Evolutionary conservation across 1,140 invertebrate genomes (phyloP).

Genomic region (Drosophila seguyi): DNA sequence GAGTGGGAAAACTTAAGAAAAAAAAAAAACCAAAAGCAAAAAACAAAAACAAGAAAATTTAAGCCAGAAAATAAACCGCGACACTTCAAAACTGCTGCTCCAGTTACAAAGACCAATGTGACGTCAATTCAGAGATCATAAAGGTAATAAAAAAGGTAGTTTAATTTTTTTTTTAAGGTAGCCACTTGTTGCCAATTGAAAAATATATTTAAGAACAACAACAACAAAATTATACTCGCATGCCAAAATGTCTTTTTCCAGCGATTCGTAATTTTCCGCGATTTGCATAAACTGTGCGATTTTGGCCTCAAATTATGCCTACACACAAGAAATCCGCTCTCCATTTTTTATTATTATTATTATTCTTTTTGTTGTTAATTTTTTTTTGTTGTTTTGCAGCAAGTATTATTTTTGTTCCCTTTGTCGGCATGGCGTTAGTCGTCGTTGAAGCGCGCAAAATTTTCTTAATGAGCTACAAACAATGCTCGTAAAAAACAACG

Average conservation of each 20-base stretch:
- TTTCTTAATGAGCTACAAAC: slow-evolving; percentile 78
- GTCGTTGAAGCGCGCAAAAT: slow-evolving; percentile 73
- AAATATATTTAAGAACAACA: neutral
- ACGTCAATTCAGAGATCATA: slow-evolving; percentile 43
- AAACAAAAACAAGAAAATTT: slow-evolving; percentile 1
- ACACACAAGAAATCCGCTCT: slow-evolving; percentile 18
- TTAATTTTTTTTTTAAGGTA: neutral
- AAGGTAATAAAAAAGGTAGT: neutral
- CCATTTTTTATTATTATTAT: slow-evolving; percentile 7
- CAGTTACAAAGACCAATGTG: slow-evolving; percentile 51
- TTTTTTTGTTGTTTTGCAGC: neutral
- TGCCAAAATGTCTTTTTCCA: slow-evolving; percentile 60
- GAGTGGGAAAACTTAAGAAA: slow-evolving; percentile 45
- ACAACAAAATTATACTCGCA: slow-evolving; percentile 40
- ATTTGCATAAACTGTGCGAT: slow-evolving; percentile 77
- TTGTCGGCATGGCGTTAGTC: slow-evolving; percentile 67
- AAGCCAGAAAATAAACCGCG: neutral
- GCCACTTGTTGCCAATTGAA: slow-evolving; percentile 60
- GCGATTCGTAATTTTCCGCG: slow-evolving; percentile 46
- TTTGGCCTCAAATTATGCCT: slow-evolving; percentile 67
- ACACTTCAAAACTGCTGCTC: slow-evolving; percentile 26
- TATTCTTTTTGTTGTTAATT: neutral
- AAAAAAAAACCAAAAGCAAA: neutral
- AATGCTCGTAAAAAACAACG: slow-evolving; percentile 51
- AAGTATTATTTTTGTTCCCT: slow-evolving; percentile 34